Conservation (phyloP, 2,888 invertebrate species). For the Prosapia bicincta region DNA sequence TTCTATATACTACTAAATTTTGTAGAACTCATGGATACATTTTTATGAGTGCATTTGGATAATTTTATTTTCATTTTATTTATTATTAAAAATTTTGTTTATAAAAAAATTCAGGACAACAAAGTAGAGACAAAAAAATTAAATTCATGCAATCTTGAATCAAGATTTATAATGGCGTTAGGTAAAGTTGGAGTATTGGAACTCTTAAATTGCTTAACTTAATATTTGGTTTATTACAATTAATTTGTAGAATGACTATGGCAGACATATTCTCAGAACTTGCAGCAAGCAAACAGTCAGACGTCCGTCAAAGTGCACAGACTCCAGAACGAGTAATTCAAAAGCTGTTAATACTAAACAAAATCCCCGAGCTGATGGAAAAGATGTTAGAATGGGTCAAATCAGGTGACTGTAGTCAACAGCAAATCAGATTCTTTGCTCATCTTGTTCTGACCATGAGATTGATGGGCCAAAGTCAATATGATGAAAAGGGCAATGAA, state of each 20-base stretch:
- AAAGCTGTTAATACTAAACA: conserved; percentile 79
- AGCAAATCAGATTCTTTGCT: conserved; percentile 69
- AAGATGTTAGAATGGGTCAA: conserved; percentile 29
- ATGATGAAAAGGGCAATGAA: conserved; percentile 67
- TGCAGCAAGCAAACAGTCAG: conserved; percentile 56
- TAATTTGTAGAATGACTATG: conserved; percentile 56
- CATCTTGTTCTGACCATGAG: conserved; percentile 82
- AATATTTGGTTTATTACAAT: too few species aligned
- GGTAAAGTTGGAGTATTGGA: too few species aligned
- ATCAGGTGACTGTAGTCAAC: conserved; percentile 10
- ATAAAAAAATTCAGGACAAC: too few species aligned
- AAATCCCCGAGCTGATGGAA: conserved; percentile 66
- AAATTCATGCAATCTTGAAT: too few species aligned
- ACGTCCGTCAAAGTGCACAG: conserved; percentile 56
- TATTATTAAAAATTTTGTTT: too few species aligned
- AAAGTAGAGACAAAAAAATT: too few species aligned
- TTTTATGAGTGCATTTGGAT: too few species aligned
- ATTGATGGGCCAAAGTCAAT: conserved; percentile 68
- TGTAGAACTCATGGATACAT: too few species aligned
- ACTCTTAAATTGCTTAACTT: too few species aligned
- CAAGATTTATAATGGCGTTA: too few species aligned
- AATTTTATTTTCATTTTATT: too few species aligned
- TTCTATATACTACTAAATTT: too few species aligned
- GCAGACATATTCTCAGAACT: conserved; percentile 67
- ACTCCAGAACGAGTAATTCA: conserved; percentile 74